Conservation (phyloP, 2,113 vertebrate genomes). For the Platycercus adscitus region DNA sequence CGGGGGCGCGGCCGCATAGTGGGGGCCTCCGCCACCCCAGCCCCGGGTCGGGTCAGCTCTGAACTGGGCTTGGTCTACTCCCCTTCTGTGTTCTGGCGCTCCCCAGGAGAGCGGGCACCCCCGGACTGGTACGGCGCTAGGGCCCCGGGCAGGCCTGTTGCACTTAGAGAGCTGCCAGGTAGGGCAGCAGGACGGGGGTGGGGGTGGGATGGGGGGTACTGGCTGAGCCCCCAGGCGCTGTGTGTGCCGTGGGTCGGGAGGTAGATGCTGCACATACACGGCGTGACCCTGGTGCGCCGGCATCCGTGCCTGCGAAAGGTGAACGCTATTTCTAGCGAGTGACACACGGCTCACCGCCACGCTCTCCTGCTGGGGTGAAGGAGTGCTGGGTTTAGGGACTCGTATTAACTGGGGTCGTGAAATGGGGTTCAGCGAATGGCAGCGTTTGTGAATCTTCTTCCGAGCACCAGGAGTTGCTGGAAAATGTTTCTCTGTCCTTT, state of each 20-base stretch:
- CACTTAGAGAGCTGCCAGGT: background rate
- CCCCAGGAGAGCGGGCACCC: background rate
- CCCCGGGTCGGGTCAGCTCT: background rate
- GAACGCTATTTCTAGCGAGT: constrained; percentile 3
- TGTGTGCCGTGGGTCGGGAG: background rate
- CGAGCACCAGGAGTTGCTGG: background rate
- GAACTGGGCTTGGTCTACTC: background rate
- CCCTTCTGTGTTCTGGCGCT: background rate
- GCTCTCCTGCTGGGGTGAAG: background rate
- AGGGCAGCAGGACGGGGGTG: background rate
- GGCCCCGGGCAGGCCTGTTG: background rate
- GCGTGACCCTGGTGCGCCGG: background rate
- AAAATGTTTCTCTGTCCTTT: background rate
- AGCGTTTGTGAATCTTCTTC: rapidly evolving
- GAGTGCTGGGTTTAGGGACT: background rate
- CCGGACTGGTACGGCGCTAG: background rate
- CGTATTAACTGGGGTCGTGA: background rate
- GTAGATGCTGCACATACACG: background rate
- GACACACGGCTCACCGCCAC: background rate
- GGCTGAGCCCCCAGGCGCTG: background rate
- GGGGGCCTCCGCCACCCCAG: background rate
- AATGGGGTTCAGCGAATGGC: background rate
- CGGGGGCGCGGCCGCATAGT: background rate
- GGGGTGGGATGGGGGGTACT: background rate
- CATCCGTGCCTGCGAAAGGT: background rate